A percentile compares a stretch with the other conserved stretches of the same genome.
Conservation (phyloP, 2,888 invertebrate genomes). For the Microdon myrmicae region DNA sequence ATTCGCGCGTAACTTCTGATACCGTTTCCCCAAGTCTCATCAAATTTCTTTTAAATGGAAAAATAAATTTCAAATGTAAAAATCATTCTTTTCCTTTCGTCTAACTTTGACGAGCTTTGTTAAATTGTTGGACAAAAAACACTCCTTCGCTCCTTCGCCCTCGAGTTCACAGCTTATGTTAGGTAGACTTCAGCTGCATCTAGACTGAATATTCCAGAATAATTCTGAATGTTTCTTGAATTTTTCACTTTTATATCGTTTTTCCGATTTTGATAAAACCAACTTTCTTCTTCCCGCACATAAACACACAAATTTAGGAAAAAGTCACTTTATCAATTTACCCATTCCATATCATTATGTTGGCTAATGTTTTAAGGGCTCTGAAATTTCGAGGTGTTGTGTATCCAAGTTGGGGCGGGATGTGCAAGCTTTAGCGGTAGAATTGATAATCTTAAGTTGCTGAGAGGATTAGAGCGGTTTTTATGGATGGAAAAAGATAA, state of each 20-base stretch:
- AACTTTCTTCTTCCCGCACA: slow-evolving; percentile 25
- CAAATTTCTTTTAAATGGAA: no score
- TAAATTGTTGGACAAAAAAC: no score
- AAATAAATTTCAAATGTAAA: no score
- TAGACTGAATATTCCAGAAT: no score
- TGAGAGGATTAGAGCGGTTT: slow-evolving; percentile 38
- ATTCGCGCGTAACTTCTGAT: no score
- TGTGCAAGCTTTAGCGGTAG: slow-evolving; percentile 3
- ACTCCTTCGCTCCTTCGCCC: no score
- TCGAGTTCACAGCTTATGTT: no score
- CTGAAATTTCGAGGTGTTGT: slow-evolving; percentile 5
- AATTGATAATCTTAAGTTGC: slow-evolving; percentile 30
- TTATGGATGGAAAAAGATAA: slow-evolving; percentile 34
- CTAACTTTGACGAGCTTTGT: no score
- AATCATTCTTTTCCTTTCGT: no score
- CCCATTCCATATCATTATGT: slow-evolving; percentile 51
- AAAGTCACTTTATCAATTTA: slow-evolving; percentile 45
- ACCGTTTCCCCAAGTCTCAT: no score
- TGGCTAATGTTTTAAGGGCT: slow-evolving; percentile 49
- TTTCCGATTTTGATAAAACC: slow-evolving; percentile 48
- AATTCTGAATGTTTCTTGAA: slow-evolving; percentile 7
- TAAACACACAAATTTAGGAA: slow-evolving; percentile 35
- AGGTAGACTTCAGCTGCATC: no score
- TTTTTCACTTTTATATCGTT: slow-evolving; percentile 36
- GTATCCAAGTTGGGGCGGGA: background rate